Conservation (phyloP, 1,140 invertebrate species). For the Andricus grossulariae region DNA sequence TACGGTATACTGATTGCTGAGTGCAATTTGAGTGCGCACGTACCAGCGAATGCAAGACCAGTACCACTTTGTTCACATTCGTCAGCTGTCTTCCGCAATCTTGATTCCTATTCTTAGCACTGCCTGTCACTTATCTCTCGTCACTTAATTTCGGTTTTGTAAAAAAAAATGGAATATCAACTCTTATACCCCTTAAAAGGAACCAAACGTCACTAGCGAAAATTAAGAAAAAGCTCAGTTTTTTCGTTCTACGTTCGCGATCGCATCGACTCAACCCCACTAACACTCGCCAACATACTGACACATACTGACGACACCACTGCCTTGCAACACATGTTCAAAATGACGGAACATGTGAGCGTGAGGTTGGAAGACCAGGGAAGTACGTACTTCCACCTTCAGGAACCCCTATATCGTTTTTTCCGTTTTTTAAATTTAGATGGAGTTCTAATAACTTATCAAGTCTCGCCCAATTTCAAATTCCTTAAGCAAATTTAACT, state of each 20-base stretch:
- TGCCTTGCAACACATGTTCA: neutral
- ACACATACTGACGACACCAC: too few relatives aligned
- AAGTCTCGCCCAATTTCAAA: too few relatives aligned
- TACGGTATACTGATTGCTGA: neutral
- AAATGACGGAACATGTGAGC: too few relatives aligned
- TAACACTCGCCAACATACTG: neutral
- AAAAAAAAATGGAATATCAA: too few relatives aligned
- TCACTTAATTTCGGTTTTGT: neutral
- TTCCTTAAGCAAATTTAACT: too few relatives aligned
- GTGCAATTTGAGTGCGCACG: constrained; percentile 4
- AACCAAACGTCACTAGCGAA: neutral
- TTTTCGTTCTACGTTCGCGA: neutral
- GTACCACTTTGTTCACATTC: constrained; percentile 22
- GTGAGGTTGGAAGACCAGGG: too few relatives aligned
- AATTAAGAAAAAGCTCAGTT: neutral
- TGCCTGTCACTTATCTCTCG: neutral
- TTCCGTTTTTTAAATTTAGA: too few relatives aligned
- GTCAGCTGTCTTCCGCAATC: constrained; percentile 23
- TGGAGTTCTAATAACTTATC: too few relatives aligned
- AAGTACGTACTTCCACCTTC: too few relatives aligned
- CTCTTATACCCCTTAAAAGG: neutral
- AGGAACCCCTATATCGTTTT: too few relatives aligned
- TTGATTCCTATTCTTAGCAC: constrained; percentile 16
- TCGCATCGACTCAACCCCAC: constrained; percentile 1
- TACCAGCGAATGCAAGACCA: neutral